Evolutionary conservation across 2,113 vertebrate species (phyloP).

Genomic region (Pao palembangensis): DNA sequence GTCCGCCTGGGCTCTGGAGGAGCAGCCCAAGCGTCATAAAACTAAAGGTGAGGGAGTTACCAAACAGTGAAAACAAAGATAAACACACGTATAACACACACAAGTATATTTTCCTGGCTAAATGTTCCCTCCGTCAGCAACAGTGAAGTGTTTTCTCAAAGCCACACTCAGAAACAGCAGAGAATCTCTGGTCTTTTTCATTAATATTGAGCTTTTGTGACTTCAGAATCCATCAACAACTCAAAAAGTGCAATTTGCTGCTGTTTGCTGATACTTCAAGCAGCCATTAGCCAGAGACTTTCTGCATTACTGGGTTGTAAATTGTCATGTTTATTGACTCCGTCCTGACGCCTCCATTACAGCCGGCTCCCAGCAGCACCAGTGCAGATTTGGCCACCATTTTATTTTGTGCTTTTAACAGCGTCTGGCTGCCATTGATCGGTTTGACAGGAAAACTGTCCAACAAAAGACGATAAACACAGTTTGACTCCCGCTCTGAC

Average conservation of each 20-base stretch:
- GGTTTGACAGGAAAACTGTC: no score
- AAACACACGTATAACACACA: no score
- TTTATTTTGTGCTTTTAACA: conserved; percentile 5
- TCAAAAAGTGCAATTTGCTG: conserved; percentile 5
- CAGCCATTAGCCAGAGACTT: background rate
- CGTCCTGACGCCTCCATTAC: conserved; percentile 1
- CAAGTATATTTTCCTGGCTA: no score
- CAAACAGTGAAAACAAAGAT: no score
- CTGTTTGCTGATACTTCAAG: background rate
- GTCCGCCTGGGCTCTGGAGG: no score
- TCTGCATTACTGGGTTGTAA: conserved; percentile 6
- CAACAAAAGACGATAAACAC: no score
- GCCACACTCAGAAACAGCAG: background rate
- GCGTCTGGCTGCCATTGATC: background rate
- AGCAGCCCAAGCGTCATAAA: no score
- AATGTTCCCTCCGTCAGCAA: no score
- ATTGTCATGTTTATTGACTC: conserved; percentile 1
- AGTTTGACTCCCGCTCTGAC: no score
- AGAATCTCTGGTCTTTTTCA: background rate
- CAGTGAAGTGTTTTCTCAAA: background rate
- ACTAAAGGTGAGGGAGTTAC: no score
- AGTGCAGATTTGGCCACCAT: background rate
- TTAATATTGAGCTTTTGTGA: background rate
- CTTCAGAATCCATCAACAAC: background rate
- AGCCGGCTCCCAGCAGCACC: conserved; percentile 4